Evolutionary conservation across 2,797 vertebrate species (phyloP).

Genomic region (Lithobates pipiens): DNA sequence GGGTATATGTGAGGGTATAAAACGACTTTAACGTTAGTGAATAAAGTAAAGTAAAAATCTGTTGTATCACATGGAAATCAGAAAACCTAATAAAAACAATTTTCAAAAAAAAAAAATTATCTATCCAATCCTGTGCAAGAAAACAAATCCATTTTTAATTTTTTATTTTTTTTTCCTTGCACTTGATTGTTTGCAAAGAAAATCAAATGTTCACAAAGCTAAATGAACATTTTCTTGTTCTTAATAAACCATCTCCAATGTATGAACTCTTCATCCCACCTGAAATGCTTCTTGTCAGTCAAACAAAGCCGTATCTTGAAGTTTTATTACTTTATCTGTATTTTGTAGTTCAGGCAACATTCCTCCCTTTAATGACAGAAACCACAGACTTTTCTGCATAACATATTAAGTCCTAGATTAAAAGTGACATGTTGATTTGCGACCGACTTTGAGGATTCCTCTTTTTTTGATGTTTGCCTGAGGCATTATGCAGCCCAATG

Average conservation of each 20-base stretch:
- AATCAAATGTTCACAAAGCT: no score
- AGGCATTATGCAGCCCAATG: constrained; percentile 63
- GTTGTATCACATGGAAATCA: no score
- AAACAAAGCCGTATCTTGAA: not conserved
- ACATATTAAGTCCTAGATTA: constrained; percentile 67
- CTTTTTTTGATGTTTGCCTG: constrained; percentile 63
- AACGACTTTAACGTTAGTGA: no score
- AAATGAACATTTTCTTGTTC: no score
- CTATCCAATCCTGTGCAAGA: no score
- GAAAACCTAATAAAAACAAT: no score
- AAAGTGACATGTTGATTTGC: constrained; percentile 66
- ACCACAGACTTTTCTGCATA: constrained; percentile 65
- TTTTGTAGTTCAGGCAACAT: constrained; percentile 60
- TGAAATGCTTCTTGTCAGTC: not conserved
- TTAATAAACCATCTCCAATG: not conserved
- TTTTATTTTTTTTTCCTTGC: no score
- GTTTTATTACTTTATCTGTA: constrained; percentile 33
- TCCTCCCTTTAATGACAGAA: constrained; percentile 64
- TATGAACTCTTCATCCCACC: not conserved
- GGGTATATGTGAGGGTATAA: no score
- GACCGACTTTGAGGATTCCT: constrained; percentile 65
- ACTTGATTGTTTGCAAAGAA: no score
- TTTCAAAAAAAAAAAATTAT: no score
- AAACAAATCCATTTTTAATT: no score
- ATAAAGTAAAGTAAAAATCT: no score